Base-by-base conservation (phyloP, 2,888 invertebrate genomes). In the Theristus sp. region DNA sequence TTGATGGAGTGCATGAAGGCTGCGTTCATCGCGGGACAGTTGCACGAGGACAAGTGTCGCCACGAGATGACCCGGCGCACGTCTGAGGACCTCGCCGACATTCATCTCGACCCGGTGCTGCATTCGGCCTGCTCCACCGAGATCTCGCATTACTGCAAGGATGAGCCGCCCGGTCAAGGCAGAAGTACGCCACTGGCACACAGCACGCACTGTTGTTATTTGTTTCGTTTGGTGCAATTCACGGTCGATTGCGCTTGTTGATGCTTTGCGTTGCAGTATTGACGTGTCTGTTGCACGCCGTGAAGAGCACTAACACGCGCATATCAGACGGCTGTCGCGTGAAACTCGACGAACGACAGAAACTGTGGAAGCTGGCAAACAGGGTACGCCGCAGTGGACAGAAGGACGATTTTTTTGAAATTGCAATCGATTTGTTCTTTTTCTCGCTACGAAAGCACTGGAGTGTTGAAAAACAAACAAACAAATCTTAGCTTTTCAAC, bases 41-140 rank as follows among this genome's bases (percentile, higher is more conserved):
- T 38, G 38, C 38, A 38, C 10, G 17, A 38, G 10, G 38, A 38
- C 38, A 38, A 38, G 49, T 63, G 61, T 38, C n/a, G 52, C 6
- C 64, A 84, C 63, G 89, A 91, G 78, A 84, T 96, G 26, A 88
- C 88, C 0, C 84, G 85, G 67, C 81, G 91, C 63, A 87, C 94
- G 65, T 86, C 88, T 69, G 79, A 80, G 67, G 84, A 86, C 0
- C 84, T 86, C 72, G 87, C 89, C 0, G 96, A 98, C 75, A 89
- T 98, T 64, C 87, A 94, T 67, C 87, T 89, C 1, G 96, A 98
- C 78, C 93, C 93, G 0, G 76, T 89, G 57, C 77, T 98, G 62
- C 87, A 90, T 74, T 81, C 84, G 64, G 86, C 89, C 0, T 98
- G 96, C 73, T 83, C 85, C 13, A 78, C 85, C 26, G 94, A 96